Evolutionary conservation across 2,888 invertebrate species (phyloP).

Genomic region (Ophion obscuratus): DNA sequence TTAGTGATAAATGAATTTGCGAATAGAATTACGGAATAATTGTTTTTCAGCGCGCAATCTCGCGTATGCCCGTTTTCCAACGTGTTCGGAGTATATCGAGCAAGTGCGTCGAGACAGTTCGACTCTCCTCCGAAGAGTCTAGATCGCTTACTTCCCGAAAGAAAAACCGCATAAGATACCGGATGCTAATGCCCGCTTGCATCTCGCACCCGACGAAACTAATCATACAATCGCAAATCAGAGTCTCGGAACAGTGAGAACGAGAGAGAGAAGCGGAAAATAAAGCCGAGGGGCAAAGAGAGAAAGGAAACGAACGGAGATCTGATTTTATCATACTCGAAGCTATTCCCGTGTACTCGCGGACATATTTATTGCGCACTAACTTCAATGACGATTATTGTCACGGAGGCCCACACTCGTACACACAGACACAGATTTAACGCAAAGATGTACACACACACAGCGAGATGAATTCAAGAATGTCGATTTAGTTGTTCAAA

Average conservation of each 20-base stretch:
- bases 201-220: slow-evolving; percentile 5
- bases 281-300: background rate
- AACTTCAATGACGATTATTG: slow-evolving; percentile 60
- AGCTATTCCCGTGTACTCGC: slow-evolving; percentile 59
- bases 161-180: background rate
- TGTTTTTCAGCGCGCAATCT: background rate
- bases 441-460: slow-evolving; percentile 32
- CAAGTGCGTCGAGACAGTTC: background rate
- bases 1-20: background rate
- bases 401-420: slow-evolving; percentile 33
- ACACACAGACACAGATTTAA: slow-evolving; percentile 36
- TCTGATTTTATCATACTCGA: slow-evolving; percentile 64
- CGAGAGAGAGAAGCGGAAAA: background rate
- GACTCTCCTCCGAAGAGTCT: slow-evolving; percentile 21
- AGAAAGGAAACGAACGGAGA: slow-evolving; percentile 43
- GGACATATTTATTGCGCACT: slow-evolving; percentile 65
- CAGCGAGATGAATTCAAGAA: slow-evolving; percentile 45
- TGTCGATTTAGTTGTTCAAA: slow-evolving; percentile 60
- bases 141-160: slow-evolving; percentile 18
- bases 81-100: slow-evolving; percentile 2
- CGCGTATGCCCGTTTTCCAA: background rate
- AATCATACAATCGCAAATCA: background rate
- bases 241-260: background rate
- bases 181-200: background rate
- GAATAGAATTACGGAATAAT: background rate